Evolutionary conservation across 1,140 invertebrate genomes (phyloP), one percentile per base, ranked within the genome.

Genomic region (Drosophila biarmipes): DNA sequence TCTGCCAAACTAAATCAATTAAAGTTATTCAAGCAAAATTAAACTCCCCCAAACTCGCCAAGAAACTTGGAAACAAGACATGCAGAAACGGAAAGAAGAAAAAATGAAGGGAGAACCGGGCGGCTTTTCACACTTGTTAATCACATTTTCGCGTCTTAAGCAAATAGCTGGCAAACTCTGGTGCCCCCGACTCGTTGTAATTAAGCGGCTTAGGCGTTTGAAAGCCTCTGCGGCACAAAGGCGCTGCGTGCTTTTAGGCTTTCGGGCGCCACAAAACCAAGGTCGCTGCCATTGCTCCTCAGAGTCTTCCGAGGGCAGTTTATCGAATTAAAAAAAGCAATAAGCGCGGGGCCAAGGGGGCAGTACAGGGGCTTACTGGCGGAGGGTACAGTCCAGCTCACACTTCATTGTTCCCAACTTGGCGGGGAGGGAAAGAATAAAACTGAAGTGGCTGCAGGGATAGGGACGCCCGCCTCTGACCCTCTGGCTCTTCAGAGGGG

Each of bases 131-230:
- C 84, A 89, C 84, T 87, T 87, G 84, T 87, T 87, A 87, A 87
- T 87, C 84, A 87, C 84, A 87, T 89, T 87, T 87, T 87, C 79
- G 79, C 82, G 84, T 89, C 84, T 87, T 87, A 87, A 89, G 79
- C 81, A 84, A 87, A 87, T 79, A 89, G 79, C 66, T 75, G 64
- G 49, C 74, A 53, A 31, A 49, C 48, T 63, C 69, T 59, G 74
- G 57, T 53, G 49, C 63, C 62, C 62, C 61, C 52, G 64, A 82
- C 84, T 82, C 76, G 71, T 89, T 86, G 82, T 86, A 86, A 86
- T 86, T 86, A 86, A 86, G 82, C 84, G 82, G 82, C 82, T 86
- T 86, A 86, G 78, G 72, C 64, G 46, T 78, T 82, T 54, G 68
- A 54, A 77, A 57, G 80, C 57, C 58, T 59, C 63, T 40, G 53